phyloP scores from a whole-genome alignment of 35 echinoderm and acorn worm genomes.

The Chiridota heheva region DNA sequence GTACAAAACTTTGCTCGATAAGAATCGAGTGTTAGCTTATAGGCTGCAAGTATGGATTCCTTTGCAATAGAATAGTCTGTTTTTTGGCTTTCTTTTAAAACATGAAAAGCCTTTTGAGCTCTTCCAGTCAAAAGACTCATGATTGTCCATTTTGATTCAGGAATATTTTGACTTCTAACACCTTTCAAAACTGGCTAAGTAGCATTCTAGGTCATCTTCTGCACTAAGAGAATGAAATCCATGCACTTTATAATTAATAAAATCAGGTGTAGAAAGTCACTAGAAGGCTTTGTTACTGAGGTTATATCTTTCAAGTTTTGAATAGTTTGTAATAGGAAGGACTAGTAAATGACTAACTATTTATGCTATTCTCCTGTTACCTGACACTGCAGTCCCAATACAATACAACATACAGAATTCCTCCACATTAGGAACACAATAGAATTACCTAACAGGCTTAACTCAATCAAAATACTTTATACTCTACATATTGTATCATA shows the following conservation, averaged over 20 bases:
- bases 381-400: no score
- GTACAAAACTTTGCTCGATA: slow-evolving; percentile 8
- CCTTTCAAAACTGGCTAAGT: slow-evolving; percentile 17
- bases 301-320: no score
- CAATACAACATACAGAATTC: no score
- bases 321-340: no score
- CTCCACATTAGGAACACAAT: no score
- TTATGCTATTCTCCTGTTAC: no score
- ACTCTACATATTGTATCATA: no score
- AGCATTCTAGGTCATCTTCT: slow-evolving; percentile 23
- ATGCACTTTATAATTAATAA: slow-evolving; percentile 7
- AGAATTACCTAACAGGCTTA: no score
- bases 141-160: not conserved
- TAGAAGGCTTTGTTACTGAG: no score
- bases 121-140: slow-evolving; percentile 16
- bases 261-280: no score
- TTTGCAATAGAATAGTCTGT: slow-evolving; percentile 4
- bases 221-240: not conserved
- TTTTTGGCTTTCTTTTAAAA: slow-evolving; percentile 17
- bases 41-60: slow-evolving; percentile 15
- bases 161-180: slow-evolving; percentile 4
- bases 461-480: no score
- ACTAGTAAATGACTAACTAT: no score
- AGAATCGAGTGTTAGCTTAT: slow-evolving; percentile 19
- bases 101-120: slow-evolving; percentile 7